Conservation (phyloP, 1,140 invertebrate species). For the Sitobion miscanthi region DNA sequence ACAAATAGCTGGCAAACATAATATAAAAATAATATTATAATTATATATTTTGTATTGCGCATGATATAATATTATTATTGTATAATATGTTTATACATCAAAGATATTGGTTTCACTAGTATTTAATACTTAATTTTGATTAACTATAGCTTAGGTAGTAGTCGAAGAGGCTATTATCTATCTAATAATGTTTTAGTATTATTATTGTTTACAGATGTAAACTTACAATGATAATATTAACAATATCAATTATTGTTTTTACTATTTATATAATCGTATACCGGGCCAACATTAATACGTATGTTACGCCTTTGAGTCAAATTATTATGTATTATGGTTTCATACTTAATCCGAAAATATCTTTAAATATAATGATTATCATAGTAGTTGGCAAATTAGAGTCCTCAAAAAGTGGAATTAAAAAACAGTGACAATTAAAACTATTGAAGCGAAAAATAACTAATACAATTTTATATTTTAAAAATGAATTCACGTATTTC, state of each 20-base stretch:
- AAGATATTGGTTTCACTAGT: not conserved
- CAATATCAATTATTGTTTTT: not conserved
- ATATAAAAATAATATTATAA: not conserved
- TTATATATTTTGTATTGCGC: not conserved
- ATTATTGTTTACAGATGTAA: not conserved
- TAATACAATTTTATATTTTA: no score
- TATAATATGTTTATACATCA: not conserved
- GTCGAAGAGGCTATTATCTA: fast-evolving
- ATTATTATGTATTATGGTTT: not conserved
- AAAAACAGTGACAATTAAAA: not conserved
- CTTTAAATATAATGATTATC: no score
- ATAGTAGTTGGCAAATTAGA: not conserved
- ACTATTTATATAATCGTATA: not conserved
- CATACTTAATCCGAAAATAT: no score
- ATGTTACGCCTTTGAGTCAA: not conserved
- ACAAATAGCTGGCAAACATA: not conserved
- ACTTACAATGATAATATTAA: not conserved
- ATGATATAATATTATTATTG: not conserved
- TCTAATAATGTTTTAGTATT: not conserved
- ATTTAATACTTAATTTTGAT: not conserved
- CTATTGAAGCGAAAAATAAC: not conserved
- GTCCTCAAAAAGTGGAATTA: not conserved
- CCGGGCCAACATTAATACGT: not conserved
- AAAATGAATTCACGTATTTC: not conserved
- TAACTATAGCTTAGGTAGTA: not conserved